These are phyloP conservation scores for Elanus axillaris DNA, from an alignment of 2,113 vertebrate genomes.

Conservation along the genomic window DNA sequence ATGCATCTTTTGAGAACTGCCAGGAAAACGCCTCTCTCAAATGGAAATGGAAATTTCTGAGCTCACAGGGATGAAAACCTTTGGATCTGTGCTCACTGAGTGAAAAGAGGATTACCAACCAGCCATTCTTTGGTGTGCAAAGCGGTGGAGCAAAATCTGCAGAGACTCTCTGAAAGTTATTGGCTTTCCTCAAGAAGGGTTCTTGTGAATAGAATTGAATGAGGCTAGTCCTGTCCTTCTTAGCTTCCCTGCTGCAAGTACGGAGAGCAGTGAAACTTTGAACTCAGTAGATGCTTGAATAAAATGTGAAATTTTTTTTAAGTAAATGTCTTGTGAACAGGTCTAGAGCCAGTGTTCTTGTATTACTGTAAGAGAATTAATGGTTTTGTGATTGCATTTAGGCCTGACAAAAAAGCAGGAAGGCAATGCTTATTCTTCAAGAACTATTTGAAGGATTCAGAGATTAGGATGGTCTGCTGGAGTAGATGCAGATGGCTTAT, in stretches of 20 bases:
- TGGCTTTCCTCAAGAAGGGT: slow-evolving; percentile 34
- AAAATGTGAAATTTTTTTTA: background rate
- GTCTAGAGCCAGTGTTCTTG: background rate
- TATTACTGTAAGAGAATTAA: background rate
- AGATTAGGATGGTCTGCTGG: background rate
- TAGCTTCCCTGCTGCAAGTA: background rate
- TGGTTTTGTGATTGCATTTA: background rate
- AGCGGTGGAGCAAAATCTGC: background rate
- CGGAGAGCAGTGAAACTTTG: background rate
- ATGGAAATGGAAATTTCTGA: slow-evolving; percentile 64
- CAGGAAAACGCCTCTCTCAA: slow-evolving; percentile 59
- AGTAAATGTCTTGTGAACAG: background rate
- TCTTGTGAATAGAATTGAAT: slow-evolving; percentile 14
- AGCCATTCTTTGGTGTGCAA: slow-evolving; percentile 15
- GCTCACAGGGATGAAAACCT: slow-evolving; percentile 47
- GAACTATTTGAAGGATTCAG: background rate
- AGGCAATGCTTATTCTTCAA: background rate
- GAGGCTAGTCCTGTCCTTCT: background rate
- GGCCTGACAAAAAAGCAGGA: background rate
- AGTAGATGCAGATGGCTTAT: slow-evolving; percentile 36
- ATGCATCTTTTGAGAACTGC: slow-evolving; percentile 60
- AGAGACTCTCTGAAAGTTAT: slow-evolving; percentile 33
- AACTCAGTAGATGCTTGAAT: background rate
- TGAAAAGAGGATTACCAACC: slow-evolving; percentile 52
- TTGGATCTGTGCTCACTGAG: slow-evolving; percentile 9